Percentiles rank a stretch among this genome's conserved stretches.
Evolutionary conservation across 2,113 vertebrate genomes (phyloP).

Genomic region (Microtus oregoni): DNA sequence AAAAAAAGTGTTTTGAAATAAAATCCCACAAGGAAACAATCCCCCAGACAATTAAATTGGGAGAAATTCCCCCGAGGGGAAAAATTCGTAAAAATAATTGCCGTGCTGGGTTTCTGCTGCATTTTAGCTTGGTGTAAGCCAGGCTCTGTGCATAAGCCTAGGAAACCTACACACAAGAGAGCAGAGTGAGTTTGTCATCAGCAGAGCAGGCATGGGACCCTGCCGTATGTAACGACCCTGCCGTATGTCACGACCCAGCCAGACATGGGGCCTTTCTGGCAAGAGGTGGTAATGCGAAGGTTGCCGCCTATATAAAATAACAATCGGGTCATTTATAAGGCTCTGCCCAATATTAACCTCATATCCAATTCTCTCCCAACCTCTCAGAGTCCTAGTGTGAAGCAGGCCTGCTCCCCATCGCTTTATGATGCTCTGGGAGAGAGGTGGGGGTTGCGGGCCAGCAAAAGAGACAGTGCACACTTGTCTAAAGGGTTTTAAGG

Average conservation of each 20-base stretch:
- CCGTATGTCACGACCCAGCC: constrained; percentile 85
- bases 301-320: constrained; percentile 90
- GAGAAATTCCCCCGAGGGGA: constrained; percentile 87
- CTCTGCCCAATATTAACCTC: constrained; percentile 91
- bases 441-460: not conserved
- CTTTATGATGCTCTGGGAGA: constrained; percentile 84
- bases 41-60: constrained; percentile 88
- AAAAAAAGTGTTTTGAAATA: constrained; percentile 86
- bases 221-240: constrained; percentile 84
- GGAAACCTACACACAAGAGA: constrained; percentile 46
- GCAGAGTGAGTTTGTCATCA: constrained; percentile 80
- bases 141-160: constrained; percentile 60
- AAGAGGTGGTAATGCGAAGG: constrained; percentile 84
- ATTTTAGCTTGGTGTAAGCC: constrained; percentile 84
- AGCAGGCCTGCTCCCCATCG: constrained; percentile 85
- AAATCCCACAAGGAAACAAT: constrained; percentile 88
- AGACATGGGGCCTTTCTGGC: constrained; percentile 84
- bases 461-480: not conserved
- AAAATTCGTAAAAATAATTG: constrained; percentile 88
- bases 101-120: constrained; percentile 83
- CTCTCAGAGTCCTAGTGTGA: constrained; percentile 88
- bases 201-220: constrained; percentile 80
- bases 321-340: constrained; percentile 90
- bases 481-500: constrained; percentile 84
- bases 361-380: constrained; percentile 87